Conservation (phyloP, 2,113 vertebrate genomes). For the Dipodomys merriami region DNA sequence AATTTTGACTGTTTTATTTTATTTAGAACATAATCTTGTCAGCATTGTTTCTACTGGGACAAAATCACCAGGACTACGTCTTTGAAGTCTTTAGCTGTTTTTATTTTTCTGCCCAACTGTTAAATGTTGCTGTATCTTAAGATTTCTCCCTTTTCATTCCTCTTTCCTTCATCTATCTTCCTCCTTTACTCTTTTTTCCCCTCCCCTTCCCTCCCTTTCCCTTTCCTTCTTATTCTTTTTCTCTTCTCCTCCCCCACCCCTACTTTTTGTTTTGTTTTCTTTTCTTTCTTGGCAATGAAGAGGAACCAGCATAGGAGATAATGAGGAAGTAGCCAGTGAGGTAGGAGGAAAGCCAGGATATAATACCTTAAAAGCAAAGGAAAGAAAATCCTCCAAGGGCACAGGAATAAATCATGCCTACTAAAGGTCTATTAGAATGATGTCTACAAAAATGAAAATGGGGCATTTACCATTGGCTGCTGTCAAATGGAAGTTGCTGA, state of each 20-base stretch:
- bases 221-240: neutral
- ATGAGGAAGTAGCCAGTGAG: conserved; percentile 1
- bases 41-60: conserved; percentile 27
- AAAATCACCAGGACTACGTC: neutral
- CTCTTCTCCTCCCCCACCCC: no score
- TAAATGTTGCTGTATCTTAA: no score
- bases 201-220: neutral
- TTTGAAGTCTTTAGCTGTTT: no score
- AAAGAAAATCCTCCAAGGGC: neutral
- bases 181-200: neutral
- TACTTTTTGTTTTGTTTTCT: neutral
- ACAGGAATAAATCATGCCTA: neutral
- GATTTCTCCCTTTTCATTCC: no score
- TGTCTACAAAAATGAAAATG: neutral
- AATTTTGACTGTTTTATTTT: neutral
- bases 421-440: no score
- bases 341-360: neutral
- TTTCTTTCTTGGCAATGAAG: neutral
- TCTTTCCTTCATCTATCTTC: neutral
- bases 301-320: neutral
- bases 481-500: neutral
- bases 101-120: no score
- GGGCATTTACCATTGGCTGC: neutral
- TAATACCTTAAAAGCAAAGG: neutral
- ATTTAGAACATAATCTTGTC: neutral